These are phyloP conservation scores for Zelleria hepariella DNA, from an alignment of 2,888 invertebrate genomes.

Conservation along the genomic window DNA sequence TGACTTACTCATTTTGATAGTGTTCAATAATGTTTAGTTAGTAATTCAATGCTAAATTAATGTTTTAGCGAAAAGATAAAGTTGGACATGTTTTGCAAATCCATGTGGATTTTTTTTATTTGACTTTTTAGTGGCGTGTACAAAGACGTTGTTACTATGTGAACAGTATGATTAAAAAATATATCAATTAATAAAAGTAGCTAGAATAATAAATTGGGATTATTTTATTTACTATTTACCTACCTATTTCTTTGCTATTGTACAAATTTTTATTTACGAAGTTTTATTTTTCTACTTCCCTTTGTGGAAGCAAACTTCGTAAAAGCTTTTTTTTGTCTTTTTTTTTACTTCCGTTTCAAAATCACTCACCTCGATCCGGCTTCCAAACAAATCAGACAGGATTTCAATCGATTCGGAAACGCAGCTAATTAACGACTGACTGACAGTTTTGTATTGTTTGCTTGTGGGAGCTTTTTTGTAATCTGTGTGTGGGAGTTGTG, in stretches of 20 bases:
- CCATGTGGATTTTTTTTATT: neutral
- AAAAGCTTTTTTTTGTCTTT: neutral
- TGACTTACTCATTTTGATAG: slow-evolving; percentile 26
- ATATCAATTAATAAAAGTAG: too few species aligned
- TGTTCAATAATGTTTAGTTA: neutral
- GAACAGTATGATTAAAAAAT: too few species aligned
- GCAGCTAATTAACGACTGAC: neutral
- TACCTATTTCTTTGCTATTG: too few species aligned
- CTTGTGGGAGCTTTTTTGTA: neutral
- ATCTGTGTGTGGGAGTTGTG: neutral
- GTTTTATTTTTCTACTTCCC: neutral
- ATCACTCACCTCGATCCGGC: neutral
- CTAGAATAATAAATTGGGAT: too few species aligned
- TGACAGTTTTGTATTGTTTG: neutral
- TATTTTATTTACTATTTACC: too few species aligned
- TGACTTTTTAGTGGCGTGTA: neutral
- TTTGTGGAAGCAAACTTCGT: neutral
- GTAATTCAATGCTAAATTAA: neutral
- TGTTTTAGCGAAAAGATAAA: neutral
- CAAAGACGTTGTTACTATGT: too few species aligned
- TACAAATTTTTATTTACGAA: neutral
- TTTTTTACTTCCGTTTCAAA: neutral
- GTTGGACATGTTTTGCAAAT: neutral
- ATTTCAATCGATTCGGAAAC: neutral
- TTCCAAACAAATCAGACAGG: too few species aligned